These are phyloP conservation scores for Andrena trimmerana DNA, from an alignment of 2,888 invertebrate genomes.

Conservation along the genomic window DNA sequence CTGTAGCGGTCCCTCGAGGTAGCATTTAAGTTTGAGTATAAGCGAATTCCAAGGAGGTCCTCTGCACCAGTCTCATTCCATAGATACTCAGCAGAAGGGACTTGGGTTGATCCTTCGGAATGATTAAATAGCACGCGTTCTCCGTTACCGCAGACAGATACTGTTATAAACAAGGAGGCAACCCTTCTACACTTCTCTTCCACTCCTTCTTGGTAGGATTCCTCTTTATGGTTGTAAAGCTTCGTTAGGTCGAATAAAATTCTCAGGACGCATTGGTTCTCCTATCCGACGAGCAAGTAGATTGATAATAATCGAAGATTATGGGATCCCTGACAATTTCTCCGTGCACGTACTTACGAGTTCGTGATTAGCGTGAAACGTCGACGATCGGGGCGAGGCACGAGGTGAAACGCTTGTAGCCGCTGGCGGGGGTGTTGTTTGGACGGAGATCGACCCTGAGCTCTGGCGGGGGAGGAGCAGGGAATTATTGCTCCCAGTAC, in stretches of 20 bases:
- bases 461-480: conserved; percentile 43
- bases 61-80: conserved; percentile 15
- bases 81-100: conserved; percentile 24
- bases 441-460: conserved; percentile 68
- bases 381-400: conserved; percentile 45
- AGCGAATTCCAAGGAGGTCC: conserved; percentile 10
- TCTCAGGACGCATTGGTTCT: neutral
- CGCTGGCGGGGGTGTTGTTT: conserved; percentile 71
- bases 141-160: conserved; percentile 29
- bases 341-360: neutral
- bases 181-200: neutral
- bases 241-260: neutral
- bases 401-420: conserved; percentile 28
- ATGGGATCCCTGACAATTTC: conserved; percentile 10
- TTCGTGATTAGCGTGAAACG: conserved; percentile 33
- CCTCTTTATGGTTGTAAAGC: neutral
- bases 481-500: conserved; percentile 71
- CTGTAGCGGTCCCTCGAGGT: neutral
- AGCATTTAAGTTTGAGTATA: neutral
- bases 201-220: no score
- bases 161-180: conserved; percentile 18
- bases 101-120: conserved; percentile 26
- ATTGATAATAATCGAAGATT: conserved; percentile 12
- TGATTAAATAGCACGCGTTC: conserved; percentile 46
- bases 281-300: neutral